Percentiles rank a stretch among this genome's conserved stretches.
These are phyloP conservation scores for Bugulina stolonifera DNA, from an alignment of 2,888 invertebrate species.

Conservation along the genomic window DNA sequence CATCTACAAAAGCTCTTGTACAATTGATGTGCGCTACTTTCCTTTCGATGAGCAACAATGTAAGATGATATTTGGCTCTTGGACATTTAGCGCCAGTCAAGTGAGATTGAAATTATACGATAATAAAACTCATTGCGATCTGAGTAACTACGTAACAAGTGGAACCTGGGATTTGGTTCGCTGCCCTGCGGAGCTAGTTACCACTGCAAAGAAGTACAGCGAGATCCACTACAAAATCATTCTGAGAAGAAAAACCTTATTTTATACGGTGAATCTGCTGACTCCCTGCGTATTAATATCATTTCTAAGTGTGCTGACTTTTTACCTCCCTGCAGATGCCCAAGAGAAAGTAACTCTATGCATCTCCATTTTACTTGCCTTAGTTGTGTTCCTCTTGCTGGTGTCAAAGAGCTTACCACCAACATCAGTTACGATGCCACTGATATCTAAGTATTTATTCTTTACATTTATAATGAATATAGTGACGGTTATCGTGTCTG, in stretches of 20 bases:
- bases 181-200: conserved; percentile 43
- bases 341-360: conserved; percentile 82
- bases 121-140: conserved; percentile 43
- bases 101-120: conserved; percentile 45
- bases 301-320: conserved; percentile 94
- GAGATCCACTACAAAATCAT: conserved; percentile 89
- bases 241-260: conserved; percentile 91
- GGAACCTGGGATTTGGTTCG: conserved; percentile 53
- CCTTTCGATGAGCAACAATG: conserved; percentile 99
- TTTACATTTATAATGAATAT: conserved; percentile 99
- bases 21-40: conserved; percentile 97
- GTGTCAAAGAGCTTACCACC: conserved; percentile 99
- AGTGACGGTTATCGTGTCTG: conserved; percentile 95
- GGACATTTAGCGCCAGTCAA: conserved; percentile 51
- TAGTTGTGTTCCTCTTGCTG: conserved; percentile 96
- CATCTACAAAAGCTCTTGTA: conserved; percentile 97
- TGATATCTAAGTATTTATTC: conserved; percentile 96
- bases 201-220: conserved; percentile 31
- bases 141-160: conserved; percentile 51
- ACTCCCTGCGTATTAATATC: conserved; percentile 97
- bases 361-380: conserved; percentile 95
- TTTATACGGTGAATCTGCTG: conserved; percentile 98
- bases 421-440: conserved; percentile 91
- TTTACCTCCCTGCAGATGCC: conserved; percentile 97
- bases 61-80: conserved; percentile 91